Percentiles rank a stretch among this genome's conserved stretches.
Evolutionary conservation across 2,113 vertebrate species (phyloP).

Genomic region (Furnarius figulus): DNA sequence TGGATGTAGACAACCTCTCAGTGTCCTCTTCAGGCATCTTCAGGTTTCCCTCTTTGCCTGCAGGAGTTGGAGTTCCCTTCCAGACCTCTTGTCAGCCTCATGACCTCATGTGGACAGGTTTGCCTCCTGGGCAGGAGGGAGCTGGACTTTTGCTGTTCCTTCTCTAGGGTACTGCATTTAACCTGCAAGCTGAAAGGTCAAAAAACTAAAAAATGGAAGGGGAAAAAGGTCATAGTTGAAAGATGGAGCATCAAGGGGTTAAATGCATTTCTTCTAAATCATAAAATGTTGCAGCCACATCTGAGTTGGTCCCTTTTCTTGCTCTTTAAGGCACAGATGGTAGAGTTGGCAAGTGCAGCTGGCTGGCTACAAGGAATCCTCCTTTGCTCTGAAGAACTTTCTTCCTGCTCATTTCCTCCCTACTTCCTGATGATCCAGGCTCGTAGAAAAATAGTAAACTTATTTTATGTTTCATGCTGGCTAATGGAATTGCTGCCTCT

Average conservation of each 20-base stretch:
- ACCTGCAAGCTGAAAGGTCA: neutral
- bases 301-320: conserved; percentile 42
- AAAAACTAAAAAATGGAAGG: fast-evolving
- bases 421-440: conserved; percentile 22
- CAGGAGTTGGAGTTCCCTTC: neutral
- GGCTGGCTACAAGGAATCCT: conserved; percentile 55
- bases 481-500: neutral
- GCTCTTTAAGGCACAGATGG: conserved; percentile 55
- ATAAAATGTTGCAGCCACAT: conserved; percentile 11
- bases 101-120: neutral
- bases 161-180: neutral
- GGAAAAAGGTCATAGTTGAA: neutral
- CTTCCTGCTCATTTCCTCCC: conserved; percentile 53
- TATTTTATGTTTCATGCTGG: neutral
- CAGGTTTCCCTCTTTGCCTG: neutral
- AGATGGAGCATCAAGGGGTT: neutral
- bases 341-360: conserved; percentile 56
- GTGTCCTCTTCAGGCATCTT: neutral
- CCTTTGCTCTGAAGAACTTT: conserved; percentile 55
- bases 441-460: neutral
- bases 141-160: neutral
- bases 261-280: conserved; percentile 1
- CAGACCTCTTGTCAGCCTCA: neutral
- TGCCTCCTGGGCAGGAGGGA: neutral
- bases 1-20: neutral